These are phyloP conservation scores for Drosophila repletoides DNA, from an alignment of 1,140 invertebrate genomes.

Conservation along the genomic window DNA sequence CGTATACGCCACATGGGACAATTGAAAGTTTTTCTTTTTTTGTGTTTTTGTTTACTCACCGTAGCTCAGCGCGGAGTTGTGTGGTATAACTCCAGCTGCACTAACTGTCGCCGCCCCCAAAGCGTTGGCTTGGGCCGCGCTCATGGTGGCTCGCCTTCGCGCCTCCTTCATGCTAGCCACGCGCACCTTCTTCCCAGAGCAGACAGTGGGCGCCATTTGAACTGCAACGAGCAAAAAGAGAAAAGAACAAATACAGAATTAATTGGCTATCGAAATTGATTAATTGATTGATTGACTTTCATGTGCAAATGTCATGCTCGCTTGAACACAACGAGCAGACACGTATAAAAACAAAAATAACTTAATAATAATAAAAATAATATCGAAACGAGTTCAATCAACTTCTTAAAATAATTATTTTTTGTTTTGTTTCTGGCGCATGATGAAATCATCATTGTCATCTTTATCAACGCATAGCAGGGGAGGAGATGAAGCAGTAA, in stretches of 20 bases:
- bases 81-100: slow-evolving; percentile 26
- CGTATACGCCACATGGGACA: slow-evolving; percentile 47
- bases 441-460: slow-evolving; percentile 3
- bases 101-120: slow-evolving; percentile 10
- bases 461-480: neutral
- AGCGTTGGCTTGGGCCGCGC: slow-evolving; percentile 32
- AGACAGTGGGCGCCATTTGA: slow-evolving; percentile 66
- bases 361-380: slow-evolving; percentile 15
- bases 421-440: neutral
- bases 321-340: slow-evolving; percentile 11
- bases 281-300: slow-evolving; percentile 53
- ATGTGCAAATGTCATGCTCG: slow-evolving; percentile 36
- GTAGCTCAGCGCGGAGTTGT: slow-evolving; percentile 39
- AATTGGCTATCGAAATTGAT: slow-evolving; percentile 60
- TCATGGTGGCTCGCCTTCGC: slow-evolving; percentile 42
- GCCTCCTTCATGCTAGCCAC: slow-evolving; percentile 30
- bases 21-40: too few relatives aligned
- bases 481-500: too few relatives aligned
- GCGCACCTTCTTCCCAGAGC: slow-evolving; percentile 61
- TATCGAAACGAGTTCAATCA: slow-evolving; percentile 54
- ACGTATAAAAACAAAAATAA: slow-evolving; percentile 29
- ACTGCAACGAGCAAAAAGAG: slow-evolving; percentile 36
- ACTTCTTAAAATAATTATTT: slow-evolving; percentile 41
- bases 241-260: slow-evolving; percentile 43
- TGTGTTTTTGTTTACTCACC: slow-evolving; percentile 53